A percentile compares a stretch with the other conserved stretches of the same genome.
These are phyloP conservation scores for Ploceus nigricollis DNA, from an alignment of 2,113 vertebrate species.

Conservation along the genomic window DNA sequence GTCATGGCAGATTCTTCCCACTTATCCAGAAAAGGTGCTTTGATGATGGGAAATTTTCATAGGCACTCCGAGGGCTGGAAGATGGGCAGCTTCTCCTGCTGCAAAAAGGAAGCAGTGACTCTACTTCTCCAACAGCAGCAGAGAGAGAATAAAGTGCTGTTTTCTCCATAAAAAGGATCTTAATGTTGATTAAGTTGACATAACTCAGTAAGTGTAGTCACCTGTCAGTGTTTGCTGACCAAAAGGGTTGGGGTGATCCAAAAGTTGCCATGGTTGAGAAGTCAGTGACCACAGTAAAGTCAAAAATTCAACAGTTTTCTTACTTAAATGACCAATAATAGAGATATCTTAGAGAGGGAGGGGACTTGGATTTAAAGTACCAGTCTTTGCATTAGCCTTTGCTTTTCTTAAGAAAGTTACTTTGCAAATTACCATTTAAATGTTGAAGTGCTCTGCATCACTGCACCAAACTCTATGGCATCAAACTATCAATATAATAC, in stretches of 20 bases:
- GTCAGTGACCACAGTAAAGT: background rate
- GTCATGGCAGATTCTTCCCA: background rate
- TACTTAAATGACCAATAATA: background rate
- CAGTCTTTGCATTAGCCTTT: background rate
- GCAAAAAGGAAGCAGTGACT: background rate
- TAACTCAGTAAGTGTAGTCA: background rate
- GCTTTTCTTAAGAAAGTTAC: background rate
- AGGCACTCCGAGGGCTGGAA: rapidly evolving
- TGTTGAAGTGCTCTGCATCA: background rate
- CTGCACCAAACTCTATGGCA: background rate
- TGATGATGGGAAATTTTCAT: background rate
- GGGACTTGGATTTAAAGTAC: background rate
- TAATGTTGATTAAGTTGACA: background rate
- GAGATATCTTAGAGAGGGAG: background rate
- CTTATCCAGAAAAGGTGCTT: background rate
- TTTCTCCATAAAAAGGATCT: background rate
- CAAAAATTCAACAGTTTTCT: background rate
- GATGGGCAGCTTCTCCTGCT: background rate
- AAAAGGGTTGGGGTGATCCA: background rate
- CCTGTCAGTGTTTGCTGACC: background rate
- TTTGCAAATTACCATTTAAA: background rate
- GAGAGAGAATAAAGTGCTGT: rapidly evolving
- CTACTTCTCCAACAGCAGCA: background rate
- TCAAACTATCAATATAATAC: background rate
- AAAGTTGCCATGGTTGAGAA: background rate